Conservation (phyloP, 2,113 vertebrate genomes). For the Probosciger aterrimus region DNA sequence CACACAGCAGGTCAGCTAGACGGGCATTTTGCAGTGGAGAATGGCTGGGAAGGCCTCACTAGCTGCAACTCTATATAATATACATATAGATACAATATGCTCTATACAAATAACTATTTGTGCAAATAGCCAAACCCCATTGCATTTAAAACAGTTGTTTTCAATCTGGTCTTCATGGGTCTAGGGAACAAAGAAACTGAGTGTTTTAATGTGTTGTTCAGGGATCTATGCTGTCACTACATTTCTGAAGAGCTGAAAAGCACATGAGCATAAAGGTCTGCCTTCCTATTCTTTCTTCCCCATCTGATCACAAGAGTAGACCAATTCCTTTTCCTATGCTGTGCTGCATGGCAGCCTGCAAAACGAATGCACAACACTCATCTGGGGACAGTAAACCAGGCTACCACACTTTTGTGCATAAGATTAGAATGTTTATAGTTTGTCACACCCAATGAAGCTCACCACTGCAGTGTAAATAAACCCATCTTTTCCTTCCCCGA, state of each 20-base stretch:
- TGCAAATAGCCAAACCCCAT: background rate
- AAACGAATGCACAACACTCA: background rate
- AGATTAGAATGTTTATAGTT: background rate
- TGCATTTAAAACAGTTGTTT: background rate
- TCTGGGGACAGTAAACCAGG: background rate
- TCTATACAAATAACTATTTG: background rate
- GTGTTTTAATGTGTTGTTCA: background rate
- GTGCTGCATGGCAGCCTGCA: background rate
- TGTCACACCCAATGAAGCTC: background rate
- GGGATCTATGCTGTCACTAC: background rate
- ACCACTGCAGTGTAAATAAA: background rate
- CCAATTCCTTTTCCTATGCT: background rate
- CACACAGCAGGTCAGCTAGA: accelerated
- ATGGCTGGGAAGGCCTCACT: background rate
- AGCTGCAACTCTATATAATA: background rate
- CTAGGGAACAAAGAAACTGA: background rate
- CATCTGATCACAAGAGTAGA: background rate
- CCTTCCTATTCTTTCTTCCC: background rate
- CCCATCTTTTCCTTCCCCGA: background rate
- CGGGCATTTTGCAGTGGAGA: background rate
- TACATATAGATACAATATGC: background rate
- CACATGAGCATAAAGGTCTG: background rate
- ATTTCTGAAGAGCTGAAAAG: background rate
- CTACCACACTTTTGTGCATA: background rate
- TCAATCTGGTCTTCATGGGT: background rate